Percentiles rank a stretch among this genome's conserved stretches.
phyloP scores from a whole-genome alignment of 2,113 vertebrate genomes.

The Nyctereutes procyonoides region DNA sequence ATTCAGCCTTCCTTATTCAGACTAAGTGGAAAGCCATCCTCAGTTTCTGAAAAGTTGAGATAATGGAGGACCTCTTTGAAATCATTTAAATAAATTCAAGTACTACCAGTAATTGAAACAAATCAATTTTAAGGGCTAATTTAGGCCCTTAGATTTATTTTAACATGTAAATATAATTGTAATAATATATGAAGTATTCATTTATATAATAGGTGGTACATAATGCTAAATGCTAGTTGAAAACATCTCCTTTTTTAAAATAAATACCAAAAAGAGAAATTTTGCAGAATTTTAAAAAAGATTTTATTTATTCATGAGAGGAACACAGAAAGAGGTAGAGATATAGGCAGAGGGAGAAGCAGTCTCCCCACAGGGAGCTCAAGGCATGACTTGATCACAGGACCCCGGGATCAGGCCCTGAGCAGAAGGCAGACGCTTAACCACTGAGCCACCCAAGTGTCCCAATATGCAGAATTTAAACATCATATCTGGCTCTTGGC shows the following conservation, averaged over 20 bases:
- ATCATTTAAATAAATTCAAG: not conserved
- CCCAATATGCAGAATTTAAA: not conserved
- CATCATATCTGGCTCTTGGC: not conserved
- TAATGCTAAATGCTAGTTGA: not conserved
- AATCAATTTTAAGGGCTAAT: not conserved
- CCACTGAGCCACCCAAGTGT: too few relatives aligned
- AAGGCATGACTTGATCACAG: too few relatives aligned
- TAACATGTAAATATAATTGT: not conserved
- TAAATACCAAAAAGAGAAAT: conserved; percentile 24
- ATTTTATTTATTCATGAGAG: too few relatives aligned
- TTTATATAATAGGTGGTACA: not conserved
- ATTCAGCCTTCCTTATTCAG: not conserved
- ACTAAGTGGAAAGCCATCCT: not conserved
- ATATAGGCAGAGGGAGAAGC: too few relatives aligned
- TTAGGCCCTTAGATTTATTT: not conserved
- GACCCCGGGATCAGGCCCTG: too few relatives aligned
- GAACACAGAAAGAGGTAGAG: too few relatives aligned
- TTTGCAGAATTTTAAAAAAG: not conserved
- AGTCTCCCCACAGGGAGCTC: too few relatives aligned
- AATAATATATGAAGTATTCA: not conserved
- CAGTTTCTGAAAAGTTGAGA: not conserved
- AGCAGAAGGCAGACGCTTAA: too few relatives aligned
- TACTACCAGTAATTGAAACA: not conserved
- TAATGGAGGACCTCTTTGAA: conserved; percentile 3
- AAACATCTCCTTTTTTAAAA: conserved; percentile 31